Evolutionary conservation across 2,888 invertebrate species (phyloP).

Genomic region (Blastobasis lacticolella): DNA sequence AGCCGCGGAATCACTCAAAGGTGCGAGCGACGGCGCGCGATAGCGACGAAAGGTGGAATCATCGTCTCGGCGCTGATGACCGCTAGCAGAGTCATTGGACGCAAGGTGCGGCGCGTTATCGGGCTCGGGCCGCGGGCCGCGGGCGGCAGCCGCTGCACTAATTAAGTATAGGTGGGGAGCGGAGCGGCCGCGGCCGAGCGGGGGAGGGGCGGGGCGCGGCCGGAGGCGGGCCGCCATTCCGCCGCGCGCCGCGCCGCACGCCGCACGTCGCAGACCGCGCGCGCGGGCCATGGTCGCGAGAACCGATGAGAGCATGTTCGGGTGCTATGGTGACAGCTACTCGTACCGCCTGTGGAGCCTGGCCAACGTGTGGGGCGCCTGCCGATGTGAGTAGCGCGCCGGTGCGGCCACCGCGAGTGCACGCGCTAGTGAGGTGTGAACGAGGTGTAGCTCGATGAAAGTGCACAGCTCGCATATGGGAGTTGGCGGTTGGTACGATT

Average conservation of each 20-base stretch:
- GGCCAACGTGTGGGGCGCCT: constrained; percentile 84
- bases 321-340: constrained; percentile 82
- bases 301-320: constrained; percentile 84
- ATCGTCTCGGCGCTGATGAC: neutral
- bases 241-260: constrained; percentile 57
- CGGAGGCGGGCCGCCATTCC: constrained; percentile 29
- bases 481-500: constrained; percentile 69
- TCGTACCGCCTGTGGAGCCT: constrained; percentile 85
- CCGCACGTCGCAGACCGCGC: constrained; percentile 56
- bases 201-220: constrained; percentile 23
- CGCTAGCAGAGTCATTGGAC: neutral
- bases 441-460: constrained; percentile 62
- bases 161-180: constrained; percentile 60
- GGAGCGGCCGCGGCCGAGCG: constrained; percentile 17
- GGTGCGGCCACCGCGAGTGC: constrained; percentile 15
- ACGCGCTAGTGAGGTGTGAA: constrained; percentile 45
- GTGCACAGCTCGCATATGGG: constrained; percentile 70
- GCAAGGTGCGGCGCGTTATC: neutral
- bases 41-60: neutral
- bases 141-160: constrained; percentile 45
- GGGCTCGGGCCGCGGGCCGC: constrained; percentile 17
- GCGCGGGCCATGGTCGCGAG: constrained; percentile 87
- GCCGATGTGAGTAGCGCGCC: constrained; percentile 79
- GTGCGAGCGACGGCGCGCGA: too few species aligned
- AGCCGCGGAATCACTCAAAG: constrained; percentile 12